Evolutionary conservation across 2,797 vertebrate genomes (phyloP), one percentile per base, ranked within the genome.

Genomic region (Austrolebias charrua): DNA sequence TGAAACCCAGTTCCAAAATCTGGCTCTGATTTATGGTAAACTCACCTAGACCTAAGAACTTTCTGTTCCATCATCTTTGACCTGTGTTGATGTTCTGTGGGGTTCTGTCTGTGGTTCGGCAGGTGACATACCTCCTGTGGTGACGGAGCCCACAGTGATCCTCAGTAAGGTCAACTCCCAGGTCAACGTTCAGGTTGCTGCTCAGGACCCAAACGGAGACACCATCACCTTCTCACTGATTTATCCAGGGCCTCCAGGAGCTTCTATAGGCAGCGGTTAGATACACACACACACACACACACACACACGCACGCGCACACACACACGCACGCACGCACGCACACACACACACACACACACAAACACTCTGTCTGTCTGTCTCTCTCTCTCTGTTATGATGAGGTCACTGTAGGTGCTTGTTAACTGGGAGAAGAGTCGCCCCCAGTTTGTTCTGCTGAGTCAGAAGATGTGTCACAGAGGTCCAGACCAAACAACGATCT

Each of bases 41-140:
- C 18, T 11, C 13, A 35, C 51, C 18, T 6, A 1, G 6, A 19
- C 18, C 28, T 1, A 1, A 45, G 14, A 24, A 19, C 16, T 40
- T 28, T 40, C 28, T 48, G 28, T 8, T 50, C 4, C 48, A 4
- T 13, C 3, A 16, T 15, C 3, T 2, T 3, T 53, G 31, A 50
- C 10, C 4, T 69, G 42, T 11, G 20, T n/a, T 84, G 5, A 82
- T 53, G n/a, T 14, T 11, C 51, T 35, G 49, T 9, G 29, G 12
- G 31, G 11, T 10, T 19, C 3, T 72, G 31, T 60, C 14, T 57
- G 71, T 53, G 42, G 46, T 52, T 48, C 49, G 20, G 13, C 62
- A 95, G 94, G 93, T 35, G 93, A 92, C 84, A 86, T 90, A 73
- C 93, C 92, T 6, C 94, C 94, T 50, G 83, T 92, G 16, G 79